phyloP scores from a whole-genome alignment of 2,797 vertebrate genomes.

The Taeniopygia guttata region DNA sequence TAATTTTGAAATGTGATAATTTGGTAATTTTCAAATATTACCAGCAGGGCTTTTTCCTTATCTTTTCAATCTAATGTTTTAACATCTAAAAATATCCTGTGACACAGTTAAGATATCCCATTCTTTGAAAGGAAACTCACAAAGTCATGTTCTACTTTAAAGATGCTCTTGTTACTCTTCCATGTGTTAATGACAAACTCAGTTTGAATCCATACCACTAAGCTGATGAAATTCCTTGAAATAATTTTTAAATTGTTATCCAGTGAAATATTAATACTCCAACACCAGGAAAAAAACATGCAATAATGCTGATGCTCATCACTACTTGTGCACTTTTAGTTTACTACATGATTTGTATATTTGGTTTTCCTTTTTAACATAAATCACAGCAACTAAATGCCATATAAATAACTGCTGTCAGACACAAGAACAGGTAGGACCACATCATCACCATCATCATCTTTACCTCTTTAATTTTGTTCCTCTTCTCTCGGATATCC shows the following conservation, averaged over 20 bases:
- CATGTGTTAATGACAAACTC: background rate
- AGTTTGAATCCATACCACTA: background rate
- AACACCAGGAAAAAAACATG: background rate
- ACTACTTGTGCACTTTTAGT: background rate
- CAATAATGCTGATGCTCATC: background rate
- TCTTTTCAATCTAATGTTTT: background rate
- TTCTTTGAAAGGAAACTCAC: background rate
- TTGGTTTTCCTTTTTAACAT: background rate
- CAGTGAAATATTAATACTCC: background rate
- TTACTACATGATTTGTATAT: background rate
- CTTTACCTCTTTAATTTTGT: conserved; percentile 96
- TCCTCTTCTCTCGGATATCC: conserved; percentile 88
- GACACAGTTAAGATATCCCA: background rate
- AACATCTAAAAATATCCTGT: background rate
- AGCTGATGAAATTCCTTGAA: background rate
- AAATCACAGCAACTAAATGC: background rate
- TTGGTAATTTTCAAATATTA: background rate
- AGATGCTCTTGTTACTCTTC: background rate
- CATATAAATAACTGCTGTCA: background rate
- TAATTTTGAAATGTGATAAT: background rate
- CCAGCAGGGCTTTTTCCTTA: background rate
- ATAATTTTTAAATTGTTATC: background rate
- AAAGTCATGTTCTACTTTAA: background rate
- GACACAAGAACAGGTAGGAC: background rate
- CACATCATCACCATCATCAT: background rate